Evolutionary conservation across 2,113 vertebrate genomes (phyloP), one percentile per base, ranked within the genome.

Genomic region (Delphinapterus leucas): DNA sequence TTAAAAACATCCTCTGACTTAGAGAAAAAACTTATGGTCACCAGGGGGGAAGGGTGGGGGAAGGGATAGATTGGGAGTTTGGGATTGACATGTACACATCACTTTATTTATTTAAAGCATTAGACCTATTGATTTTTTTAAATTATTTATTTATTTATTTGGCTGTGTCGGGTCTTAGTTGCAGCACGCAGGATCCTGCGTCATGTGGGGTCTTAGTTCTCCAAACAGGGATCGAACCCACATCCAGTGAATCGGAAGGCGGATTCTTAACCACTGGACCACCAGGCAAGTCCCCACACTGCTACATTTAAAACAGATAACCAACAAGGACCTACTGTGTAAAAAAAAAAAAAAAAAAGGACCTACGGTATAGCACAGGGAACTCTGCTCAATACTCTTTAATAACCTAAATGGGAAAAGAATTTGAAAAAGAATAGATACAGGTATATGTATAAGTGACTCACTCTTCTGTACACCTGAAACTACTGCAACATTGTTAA

Each of bases 1-100:
- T 93, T 90, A 90, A 92, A 96, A 93, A 91, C 18, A 92, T 38
- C 15, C 71, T 96, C 60, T 25, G 21, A 61, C 55, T 58, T 61
- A 61, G 8, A 61, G 60, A 61, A 61, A 21, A 61, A 26, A 61
- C 60, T 26, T 61, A 26, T 25, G 60, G 23, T 21, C 49, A 53
- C 44, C 44, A 33, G 28, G 44, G 8, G 44, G 28, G 47, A 77
- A 61, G 60, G 21, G 58, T 60, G 20, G 44, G 4, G 28, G 73
- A 5, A 33, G 44, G 74, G 44, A 77, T 20, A 77, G 44, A 77
- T 33, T 33, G 28, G 44, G 9, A 77, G 17, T 77, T 21, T 77
- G 74, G 31, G 74, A 77, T 2, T 21, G 28, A 33, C 28, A 77
- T 6, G 44, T 49, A 49, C 17, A 77, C 44, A 49, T 20, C 15